phyloP scores from a whole-genome alignment of 64 coral and sea anemone species.

The Hydrozoanthus tunicans region DNA sequence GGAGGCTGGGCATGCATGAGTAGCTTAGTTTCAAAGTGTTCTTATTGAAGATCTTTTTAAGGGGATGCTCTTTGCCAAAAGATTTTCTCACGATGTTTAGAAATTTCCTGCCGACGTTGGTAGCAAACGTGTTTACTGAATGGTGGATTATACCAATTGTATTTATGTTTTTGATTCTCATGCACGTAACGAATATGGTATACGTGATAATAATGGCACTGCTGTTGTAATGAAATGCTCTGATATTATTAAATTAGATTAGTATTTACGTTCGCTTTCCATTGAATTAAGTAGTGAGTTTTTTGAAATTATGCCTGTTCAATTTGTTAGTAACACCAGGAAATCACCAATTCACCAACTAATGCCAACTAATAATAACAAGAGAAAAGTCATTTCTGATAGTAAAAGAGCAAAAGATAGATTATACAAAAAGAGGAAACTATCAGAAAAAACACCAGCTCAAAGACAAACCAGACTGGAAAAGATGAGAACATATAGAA shows the following conservation, averaged over 20 bases:
- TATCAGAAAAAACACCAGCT: background rate
- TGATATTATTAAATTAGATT: background rate
- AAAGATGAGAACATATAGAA: background rate
- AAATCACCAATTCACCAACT: too few relatives aligned
- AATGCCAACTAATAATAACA: background rate
- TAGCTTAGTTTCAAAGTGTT: too few relatives aligned
- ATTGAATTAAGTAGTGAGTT: background rate
- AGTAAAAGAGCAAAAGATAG: background rate
- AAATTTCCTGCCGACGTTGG: too few relatives aligned
- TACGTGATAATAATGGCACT: background rate
- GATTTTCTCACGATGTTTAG: too few relatives aligned
- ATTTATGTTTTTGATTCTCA: too few relatives aligned
- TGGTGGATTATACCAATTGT: too few relatives aligned
- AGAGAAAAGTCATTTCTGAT: background rate
- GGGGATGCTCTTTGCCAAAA: too few relatives aligned
- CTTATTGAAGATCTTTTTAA: too few relatives aligned
- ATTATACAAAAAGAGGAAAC: background rate
- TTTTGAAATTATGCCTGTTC: background rate
- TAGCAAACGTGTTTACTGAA: too few relatives aligned
- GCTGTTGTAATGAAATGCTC: constrained; percentile 1
- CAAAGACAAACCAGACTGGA: background rate
- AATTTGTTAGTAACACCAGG: background rate
- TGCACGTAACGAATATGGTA: background rate
- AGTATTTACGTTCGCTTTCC: background rate
- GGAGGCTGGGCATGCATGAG: too few relatives aligned